These are phyloP conservation scores for Salvelinus fontinalis DNA, from an alignment of 2,113 vertebrate genomes.

Conservation along the genomic window DNA sequence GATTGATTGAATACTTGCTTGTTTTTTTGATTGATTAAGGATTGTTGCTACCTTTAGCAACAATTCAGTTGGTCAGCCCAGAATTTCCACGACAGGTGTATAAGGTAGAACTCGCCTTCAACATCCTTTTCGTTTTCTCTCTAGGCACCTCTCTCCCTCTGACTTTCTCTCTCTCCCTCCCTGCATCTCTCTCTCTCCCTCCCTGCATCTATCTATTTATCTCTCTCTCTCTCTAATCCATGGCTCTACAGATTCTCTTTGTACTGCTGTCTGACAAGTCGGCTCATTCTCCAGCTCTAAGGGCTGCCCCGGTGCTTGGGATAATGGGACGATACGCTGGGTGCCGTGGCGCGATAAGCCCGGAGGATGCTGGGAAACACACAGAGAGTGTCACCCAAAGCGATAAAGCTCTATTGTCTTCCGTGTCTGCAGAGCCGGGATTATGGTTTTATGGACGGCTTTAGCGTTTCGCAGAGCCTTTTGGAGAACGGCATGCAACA, in stretches of 20 bases:
- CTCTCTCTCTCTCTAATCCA: conserved; percentile 56
- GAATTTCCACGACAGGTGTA: not conserved
- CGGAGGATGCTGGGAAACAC: conserved; percentile 60
- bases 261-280: conserved; percentile 66
- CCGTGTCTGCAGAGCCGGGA: conserved; percentile 55
- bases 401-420: conserved; percentile 62
- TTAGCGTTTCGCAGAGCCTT: conserved; percentile 53
- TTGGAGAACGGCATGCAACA: conserved; percentile 17
- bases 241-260: conserved; percentile 67
- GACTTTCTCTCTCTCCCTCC: not conserved
- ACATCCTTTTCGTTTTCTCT: not conserved
- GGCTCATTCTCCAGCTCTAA: conserved; percentile 47
- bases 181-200: conserved; percentile 27
- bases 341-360: conserved; percentile 51
- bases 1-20: not conserved
- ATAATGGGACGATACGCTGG: conserved; percentile 67
- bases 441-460: conserved; percentile 61
- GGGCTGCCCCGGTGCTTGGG: conserved; percentile 55
- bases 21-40: not conserved
- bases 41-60: not conserved
- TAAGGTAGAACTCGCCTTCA: conserved; percentile 10
- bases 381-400: conserved; percentile 64
- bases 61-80: not conserved
- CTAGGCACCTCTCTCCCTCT: conserved; percentile 13
- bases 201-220: conserved; percentile 22